phyloP scores from a whole-genome alignment of 1,140 invertebrate species.

The Drosophila subpulchrella region DNA sequence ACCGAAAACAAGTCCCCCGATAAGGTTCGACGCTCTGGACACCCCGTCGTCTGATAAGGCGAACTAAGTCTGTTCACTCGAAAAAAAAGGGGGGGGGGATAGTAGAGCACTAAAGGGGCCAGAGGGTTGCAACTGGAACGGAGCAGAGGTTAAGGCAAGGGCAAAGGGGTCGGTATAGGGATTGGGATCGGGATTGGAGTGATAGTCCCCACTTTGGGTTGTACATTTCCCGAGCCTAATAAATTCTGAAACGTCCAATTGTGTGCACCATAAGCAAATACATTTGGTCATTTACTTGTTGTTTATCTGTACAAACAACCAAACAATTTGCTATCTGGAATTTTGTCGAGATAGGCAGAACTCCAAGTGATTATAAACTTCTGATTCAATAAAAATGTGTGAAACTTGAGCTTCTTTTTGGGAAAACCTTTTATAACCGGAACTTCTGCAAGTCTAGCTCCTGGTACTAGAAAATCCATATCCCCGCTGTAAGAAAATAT shows the following conservation, averaged over 20 bases:
- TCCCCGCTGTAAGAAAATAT: neutral
- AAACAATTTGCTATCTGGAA: slow-evolving; percentile 1
- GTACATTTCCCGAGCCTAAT: neutral
- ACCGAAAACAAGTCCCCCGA: slow-evolving; percentile 18
- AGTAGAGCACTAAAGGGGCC: slow-evolving; percentile 4
- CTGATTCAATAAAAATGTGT: neutral
- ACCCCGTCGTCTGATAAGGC: slow-evolving; percentile 39
- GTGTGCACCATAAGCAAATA: slow-evolving; percentile 2
- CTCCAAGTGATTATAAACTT: neutral
- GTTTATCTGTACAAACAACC: slow-evolving; percentile 1
- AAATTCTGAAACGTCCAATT: neutral
- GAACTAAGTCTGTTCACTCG: neutral
- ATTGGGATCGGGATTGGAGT: neutral
- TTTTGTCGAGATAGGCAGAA: neutral
- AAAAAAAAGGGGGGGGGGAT: neutral
- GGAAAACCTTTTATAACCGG: neutral
- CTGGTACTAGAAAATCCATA: neutral
- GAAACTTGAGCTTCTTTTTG: neutral
- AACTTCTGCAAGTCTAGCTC: neutral
- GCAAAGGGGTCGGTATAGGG: slow-evolving; percentile 13
- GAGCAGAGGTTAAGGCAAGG: slow-evolving; percentile 28
- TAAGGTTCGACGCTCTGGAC: slow-evolving; percentile 44
- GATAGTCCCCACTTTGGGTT: neutral
- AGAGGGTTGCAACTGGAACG: slow-evolving; percentile 9
- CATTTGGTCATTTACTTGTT: slow-evolving; percentile 1